Percentiles rank a stretch among this genome's conserved stretches.
These are phyloP conservation scores for Engystomops pustulosus DNA, from an alignment of 2,113 vertebrate species.

Conservation along the genomic window DNA sequence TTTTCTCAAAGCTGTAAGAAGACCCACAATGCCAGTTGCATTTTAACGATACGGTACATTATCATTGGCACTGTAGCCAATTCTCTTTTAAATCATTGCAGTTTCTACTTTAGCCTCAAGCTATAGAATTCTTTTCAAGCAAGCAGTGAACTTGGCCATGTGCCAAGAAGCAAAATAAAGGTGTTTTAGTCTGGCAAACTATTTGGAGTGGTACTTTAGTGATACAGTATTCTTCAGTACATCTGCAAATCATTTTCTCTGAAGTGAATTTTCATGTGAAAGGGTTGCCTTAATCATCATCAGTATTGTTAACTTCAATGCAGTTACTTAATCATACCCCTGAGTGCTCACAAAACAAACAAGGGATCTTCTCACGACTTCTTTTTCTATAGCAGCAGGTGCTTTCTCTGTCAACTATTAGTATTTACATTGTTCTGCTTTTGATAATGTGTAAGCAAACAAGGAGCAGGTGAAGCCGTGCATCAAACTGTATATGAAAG, in stretches of 20 bases:
- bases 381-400: constrained; percentile 92
- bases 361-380: constrained; percentile 86
- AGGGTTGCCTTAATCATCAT: constrained; percentile 80
- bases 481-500: constrained; percentile 59
- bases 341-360: constrained; percentile 84
- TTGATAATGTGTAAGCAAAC: constrained; percentile 80
- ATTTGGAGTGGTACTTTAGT: constrained; percentile 82
- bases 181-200: constrained; percentile 80
- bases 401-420: constrained; percentile 86
- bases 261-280: constrained; percentile 82
- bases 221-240: constrained; percentile 82
- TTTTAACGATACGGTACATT: constrained; percentile 86
- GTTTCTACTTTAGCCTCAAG: constrained; percentile 83
- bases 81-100: constrained; percentile 88
- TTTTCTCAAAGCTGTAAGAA: constrained; percentile 75
- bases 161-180: constrained; percentile 80
- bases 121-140: constrained; percentile 86
- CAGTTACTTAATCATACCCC: constrained; percentile 83
- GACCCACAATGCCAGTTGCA: constrained; percentile 85
- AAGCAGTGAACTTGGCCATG: constrained; percentile 80
- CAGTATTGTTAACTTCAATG: constrained; percentile 81
- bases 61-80: constrained; percentile 85
- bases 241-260: constrained; percentile 83
- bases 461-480: constrained; percentile 80
- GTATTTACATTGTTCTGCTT: constrained; percentile 75